A percentile compares a stretch with the other conserved stretches of the same genome.
phyloP scores from a whole-genome alignment of 2,888 invertebrate species.

The Gasteruption jaculator region DNA sequence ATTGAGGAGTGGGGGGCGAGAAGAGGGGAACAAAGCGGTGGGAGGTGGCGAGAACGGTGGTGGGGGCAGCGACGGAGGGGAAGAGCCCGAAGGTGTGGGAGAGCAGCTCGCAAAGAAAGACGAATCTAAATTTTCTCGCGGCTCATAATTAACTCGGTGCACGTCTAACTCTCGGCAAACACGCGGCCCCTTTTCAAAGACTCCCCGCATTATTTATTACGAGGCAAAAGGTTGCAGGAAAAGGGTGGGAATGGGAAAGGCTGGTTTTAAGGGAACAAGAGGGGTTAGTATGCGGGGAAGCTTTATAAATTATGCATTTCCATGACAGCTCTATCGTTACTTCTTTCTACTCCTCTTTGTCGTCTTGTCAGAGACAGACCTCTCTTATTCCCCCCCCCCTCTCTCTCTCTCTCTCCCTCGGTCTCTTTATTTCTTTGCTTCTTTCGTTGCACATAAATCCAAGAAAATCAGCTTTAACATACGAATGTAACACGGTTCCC shows the following conservation, averaged over 20 bases:
- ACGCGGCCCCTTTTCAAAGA: conserved; percentile 17
- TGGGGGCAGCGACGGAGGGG: no score
- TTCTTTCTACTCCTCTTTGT: conserved; percentile 44
- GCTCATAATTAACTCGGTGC: conserved; percentile 25
- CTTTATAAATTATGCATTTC: conserved; percentile 44
- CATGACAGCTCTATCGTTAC: conserved; percentile 41
- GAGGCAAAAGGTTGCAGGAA: conserved; percentile 26
- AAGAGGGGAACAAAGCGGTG: no score
- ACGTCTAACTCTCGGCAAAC: conserved; percentile 17
- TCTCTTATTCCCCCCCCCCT: conserved; percentile 13
- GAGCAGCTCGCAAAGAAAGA: no score
- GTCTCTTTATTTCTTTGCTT: no score
- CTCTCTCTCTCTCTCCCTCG: neutral
- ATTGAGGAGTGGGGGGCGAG: no score
- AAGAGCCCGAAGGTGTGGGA: no score
- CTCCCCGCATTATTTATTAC: conserved; percentile 33
- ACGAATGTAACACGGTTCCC: no score
- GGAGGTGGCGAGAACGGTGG: no score
- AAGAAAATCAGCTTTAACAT: no score
- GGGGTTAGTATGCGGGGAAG: conserved; percentile 15
- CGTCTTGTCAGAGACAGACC: conserved; percentile 42
- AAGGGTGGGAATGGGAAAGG: conserved; percentile 18
- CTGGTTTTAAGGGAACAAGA: conserved; percentile 14
- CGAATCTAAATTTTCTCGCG: no score
- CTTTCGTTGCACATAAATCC: no score